Percentiles rank a stretch among this genome's conserved stretches.
phyloP scores from a whole-genome alignment of 2,888 invertebrate genomes.

The Scaptomyza flava region DNA sequence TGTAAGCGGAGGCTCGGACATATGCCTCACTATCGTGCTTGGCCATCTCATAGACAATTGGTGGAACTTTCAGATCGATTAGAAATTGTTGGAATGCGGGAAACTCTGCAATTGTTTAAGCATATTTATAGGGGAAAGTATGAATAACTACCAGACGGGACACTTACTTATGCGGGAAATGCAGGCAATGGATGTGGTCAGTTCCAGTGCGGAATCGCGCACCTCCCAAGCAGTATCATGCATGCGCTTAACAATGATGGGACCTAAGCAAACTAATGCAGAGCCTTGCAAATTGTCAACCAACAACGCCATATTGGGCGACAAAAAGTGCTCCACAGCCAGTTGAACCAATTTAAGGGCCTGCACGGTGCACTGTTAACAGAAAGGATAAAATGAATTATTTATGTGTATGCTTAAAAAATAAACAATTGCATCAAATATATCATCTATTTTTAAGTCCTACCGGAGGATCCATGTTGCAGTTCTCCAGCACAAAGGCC shows the following conservation, averaged over 20 bases:
- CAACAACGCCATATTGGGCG: slow-evolving; percentile 90
- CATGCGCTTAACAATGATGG: slow-evolving; percentile 88
- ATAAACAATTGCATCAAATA: no score
- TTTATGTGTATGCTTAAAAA: no score
- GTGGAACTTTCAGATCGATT: slow-evolving; percentile 87
- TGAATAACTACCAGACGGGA: background rate
- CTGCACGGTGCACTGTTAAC: slow-evolving; percentile 88
- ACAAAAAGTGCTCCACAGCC: slow-evolving; percentile 90
- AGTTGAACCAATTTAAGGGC: slow-evolving; percentile 89
- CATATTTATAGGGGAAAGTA: background rate
- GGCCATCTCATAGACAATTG: slow-evolving; percentile 88
- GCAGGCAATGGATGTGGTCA: slow-evolving; percentile 88
- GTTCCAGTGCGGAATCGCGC: slow-evolving; percentile 90
- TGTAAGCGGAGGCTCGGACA: slow-evolving; percentile 90
- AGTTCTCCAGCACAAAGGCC: slow-evolving; percentile 86
- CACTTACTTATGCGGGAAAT: slow-evolving; percentile 89
- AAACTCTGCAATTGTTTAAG: slow-evolving; percentile 86
- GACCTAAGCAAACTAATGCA: slow-evolving; percentile 88
- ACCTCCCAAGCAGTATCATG: slow-evolving; percentile 92
- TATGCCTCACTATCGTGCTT: slow-evolving; percentile 90
- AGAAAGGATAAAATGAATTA: slow-evolving; percentile 1
- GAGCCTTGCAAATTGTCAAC: slow-evolving; percentile 88
- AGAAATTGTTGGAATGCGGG: slow-evolving; percentile 91
- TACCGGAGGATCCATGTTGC: slow-evolving; percentile 86
- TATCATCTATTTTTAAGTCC: slow-evolving; percentile 30